Percentiles rank a stretch among this genome's conserved stretches.
phyloP scores from a whole-genome alignment of 2,797 vertebrate genomes.

The Fratercula arctica region DNA sequence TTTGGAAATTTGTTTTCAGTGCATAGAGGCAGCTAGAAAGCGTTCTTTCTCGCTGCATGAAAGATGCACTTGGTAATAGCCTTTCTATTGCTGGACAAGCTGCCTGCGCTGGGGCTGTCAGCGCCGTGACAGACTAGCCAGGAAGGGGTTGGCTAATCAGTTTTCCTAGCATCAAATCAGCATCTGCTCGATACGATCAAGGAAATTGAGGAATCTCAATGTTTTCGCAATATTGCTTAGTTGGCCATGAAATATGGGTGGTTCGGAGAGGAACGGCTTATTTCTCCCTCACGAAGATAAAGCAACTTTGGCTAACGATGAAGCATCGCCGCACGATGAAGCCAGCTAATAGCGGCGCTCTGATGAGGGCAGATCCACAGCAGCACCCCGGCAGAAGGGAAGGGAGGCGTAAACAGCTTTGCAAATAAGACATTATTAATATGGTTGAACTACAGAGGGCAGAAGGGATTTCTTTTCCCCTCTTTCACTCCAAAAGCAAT shows the following conservation, averaged over 20 bases:
- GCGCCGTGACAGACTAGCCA: not conserved
- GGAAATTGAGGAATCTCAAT: slow-evolving; percentile 59
- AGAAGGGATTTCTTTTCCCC: slow-evolving; percentile 67
- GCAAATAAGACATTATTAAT: slow-evolving; percentile 67
- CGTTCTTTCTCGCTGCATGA: not conserved
- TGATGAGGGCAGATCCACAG: slow-evolving; percentile 16
- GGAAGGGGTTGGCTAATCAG: slow-evolving; percentile 52
- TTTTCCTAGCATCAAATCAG: slow-evolving; percentile 53
- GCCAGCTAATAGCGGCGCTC: slow-evolving; percentile 30
- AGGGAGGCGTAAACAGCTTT: slow-evolving; percentile 60
- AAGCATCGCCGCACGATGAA: slow-evolving; percentile 34
- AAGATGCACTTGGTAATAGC: slow-evolving; percentile 38
- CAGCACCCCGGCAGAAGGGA: slow-evolving; percentile 50
- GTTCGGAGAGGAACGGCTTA: slow-evolving; percentile 33
- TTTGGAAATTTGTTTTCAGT: slow-evolving; percentile 28
- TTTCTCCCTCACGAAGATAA: slow-evolving; percentile 48
- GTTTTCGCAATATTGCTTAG: slow-evolving; percentile 61
- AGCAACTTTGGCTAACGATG: slow-evolving; percentile 59
- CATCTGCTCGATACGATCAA: slow-evolving; percentile 12
- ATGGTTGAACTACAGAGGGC: slow-evolving; percentile 53
- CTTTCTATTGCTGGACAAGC: slow-evolving; percentile 49
- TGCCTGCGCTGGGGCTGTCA: not conserved
- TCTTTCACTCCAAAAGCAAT: slow-evolving; percentile 38
- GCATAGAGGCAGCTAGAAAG: slow-evolving; percentile 25
- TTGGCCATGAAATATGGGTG: slow-evolving; percentile 66